Evolutionary conservation across 2,888 invertebrate genomes (phyloP).

Genomic region (Mesorhabditis spiculigera): DNA sequence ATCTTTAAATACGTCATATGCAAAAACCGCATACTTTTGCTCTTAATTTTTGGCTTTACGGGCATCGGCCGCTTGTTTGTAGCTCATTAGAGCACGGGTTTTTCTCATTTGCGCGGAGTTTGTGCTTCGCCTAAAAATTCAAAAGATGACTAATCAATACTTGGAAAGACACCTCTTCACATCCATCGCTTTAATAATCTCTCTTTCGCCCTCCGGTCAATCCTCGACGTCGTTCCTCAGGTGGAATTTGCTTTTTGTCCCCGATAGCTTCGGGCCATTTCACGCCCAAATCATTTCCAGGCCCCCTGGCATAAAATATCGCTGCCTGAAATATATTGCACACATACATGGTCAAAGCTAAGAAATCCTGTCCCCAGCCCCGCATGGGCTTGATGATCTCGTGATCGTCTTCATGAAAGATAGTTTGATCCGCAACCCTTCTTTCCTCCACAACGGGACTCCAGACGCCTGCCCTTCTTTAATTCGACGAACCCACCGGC

Average conservation of each 20-base stretch:
- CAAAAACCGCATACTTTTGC: conserved; percentile 68
- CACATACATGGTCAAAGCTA: conserved; percentile 9
- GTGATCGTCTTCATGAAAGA: not conserved
- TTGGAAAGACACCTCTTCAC: conserved; percentile 69
- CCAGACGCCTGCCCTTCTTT: not conserved
- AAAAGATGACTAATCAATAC: not conserved
- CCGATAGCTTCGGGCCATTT: conserved; percentile 36
- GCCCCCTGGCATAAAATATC: conserved; percentile 11
- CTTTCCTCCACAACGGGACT: not conserved
- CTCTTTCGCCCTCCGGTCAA: conserved; percentile 62
- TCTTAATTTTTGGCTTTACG: conserved; percentile 90
- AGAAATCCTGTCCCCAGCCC: conserved; percentile 21
- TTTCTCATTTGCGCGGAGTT: conserved; percentile 77
- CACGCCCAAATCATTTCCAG: conserved; percentile 41
- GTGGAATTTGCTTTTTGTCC: conserved; percentile 40
- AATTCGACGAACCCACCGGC: not conserved
- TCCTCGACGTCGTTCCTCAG: conserved; percentile 38
- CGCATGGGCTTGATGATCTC: conserved; percentile 6
- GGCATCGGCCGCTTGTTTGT: conserved; percentile 82
- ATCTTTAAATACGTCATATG: not conserved
- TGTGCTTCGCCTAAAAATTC: conserved; percentile 68
- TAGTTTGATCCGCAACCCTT: not conserved
- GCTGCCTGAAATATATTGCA: conserved; percentile 28
- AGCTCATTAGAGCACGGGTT: conserved; percentile 80
- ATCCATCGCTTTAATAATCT: conserved; percentile 67